Evolutionary conservation across 2,113 vertebrate genomes (phyloP).

Genomic region (Cricetomys ansorgei): DNA sequence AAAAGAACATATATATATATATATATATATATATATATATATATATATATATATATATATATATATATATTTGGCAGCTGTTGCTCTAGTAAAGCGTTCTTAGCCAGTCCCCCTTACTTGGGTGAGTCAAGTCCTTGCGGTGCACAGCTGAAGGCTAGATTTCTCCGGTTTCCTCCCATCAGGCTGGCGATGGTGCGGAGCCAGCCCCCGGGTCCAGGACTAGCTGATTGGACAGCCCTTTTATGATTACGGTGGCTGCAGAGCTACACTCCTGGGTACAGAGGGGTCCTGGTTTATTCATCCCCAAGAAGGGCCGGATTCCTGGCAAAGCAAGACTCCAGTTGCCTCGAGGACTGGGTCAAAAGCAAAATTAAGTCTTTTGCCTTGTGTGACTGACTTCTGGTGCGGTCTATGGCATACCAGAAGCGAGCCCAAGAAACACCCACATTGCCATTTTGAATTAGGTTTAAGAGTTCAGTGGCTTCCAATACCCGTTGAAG

Average conservation of each 20-base stretch:
- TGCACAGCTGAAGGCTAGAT: neutral
- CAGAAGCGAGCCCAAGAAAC: neutral
- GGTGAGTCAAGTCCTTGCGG: slow-evolving; percentile 4
- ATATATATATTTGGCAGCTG: neutral
- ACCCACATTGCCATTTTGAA: neutral
- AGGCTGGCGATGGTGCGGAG: neutral
- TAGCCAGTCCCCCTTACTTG: neutral
- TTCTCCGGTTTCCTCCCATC: neutral
- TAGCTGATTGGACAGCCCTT: no score
- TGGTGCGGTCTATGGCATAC: neutral
- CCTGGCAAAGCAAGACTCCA: neutral
- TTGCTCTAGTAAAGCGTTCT: neutral
- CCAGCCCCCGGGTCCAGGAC: no score
- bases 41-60: no score
- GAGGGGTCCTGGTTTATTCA: neutral
- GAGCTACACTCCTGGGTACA: accelerated
- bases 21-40: no score
- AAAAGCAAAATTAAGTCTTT: neutral
- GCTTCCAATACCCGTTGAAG: neutral
- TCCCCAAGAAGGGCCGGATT: neutral
- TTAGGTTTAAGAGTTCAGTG: neutral
- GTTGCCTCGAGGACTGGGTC: neutral
- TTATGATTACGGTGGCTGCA: neutral
- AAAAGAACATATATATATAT: no score
- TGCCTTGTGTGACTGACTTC: neutral